phyloP scores from a whole-genome alignment of 2,113 vertebrate species.

The Hiodon alosoides region DNA sequence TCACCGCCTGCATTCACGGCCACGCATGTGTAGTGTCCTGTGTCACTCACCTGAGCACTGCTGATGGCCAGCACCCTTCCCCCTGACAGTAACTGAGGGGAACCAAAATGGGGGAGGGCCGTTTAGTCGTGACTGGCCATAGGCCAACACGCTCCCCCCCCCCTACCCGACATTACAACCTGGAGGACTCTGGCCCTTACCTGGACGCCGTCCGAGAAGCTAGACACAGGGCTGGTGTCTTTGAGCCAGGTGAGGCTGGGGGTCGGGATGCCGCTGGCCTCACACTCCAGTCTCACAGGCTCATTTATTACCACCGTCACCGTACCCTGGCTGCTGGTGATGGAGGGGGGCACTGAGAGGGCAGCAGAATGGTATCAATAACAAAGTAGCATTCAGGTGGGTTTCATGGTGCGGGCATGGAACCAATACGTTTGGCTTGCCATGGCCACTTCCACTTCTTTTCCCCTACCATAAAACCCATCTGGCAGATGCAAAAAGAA shows the following conservation, averaged over 20 bases:
- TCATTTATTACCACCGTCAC: conserved; percentile 85
- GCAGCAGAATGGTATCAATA: too few species aligned
- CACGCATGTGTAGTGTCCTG: conserved; percentile 83
- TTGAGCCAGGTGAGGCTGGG: conserved; percentile 94
- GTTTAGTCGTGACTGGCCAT: neutral
- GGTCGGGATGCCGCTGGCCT: conserved; percentile 81
- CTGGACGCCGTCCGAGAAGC: conserved; percentile 78
- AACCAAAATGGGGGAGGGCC: neutral
- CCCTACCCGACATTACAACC: neutral
- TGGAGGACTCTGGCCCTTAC: conserved; percentile 44
- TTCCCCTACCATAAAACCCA: too few species aligned
- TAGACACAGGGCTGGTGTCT: conserved; percentile 87
- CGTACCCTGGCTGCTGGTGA: conserved; percentile 70
- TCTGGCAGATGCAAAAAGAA: too few species aligned
- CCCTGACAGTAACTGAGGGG: conserved; percentile 74
- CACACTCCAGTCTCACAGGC: conserved; percentile 76
- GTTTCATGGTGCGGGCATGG: too few species aligned
- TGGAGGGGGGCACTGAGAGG: conserved; percentile 74
- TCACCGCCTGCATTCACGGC: conserved; percentile 92
- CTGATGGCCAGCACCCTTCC: conserved; percentile 73
- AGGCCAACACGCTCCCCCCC: neutral
- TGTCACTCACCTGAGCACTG: conserved; percentile 80
- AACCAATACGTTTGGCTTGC: too few species aligned
- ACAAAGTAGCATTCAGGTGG: too few species aligned
- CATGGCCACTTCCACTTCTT: too few species aligned